These are phyloP conservation scores for Larimichthys polyactis DNA, from an alignment of 2,113 vertebrate genomes.

Conservation along the genomic window DNA sequence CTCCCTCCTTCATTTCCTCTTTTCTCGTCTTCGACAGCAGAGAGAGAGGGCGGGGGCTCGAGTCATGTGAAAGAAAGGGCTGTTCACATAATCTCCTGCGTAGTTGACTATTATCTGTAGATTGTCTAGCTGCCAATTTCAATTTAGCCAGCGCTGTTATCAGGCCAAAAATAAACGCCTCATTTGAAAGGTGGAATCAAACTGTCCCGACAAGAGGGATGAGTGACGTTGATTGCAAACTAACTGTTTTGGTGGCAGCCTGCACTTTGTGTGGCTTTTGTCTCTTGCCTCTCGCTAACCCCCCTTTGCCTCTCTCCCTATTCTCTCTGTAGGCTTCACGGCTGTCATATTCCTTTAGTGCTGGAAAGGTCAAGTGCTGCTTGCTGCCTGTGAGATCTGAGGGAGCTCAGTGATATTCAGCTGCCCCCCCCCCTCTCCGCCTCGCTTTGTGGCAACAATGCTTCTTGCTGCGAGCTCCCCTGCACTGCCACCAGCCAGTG, in stretches of 20 bases:
- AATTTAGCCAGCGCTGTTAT: constrained; percentile 86
- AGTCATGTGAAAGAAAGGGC: constrained; percentile 79
- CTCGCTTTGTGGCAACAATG: constrained; percentile 74
- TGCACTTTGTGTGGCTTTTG: constrained; percentile 87
- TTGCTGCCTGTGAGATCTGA: constrained; percentile 85
- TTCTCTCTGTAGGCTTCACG: constrained; percentile 82
- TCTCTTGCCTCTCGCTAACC: constrained; percentile 68
- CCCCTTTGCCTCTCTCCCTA: constrained; percentile 57
- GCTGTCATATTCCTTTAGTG: constrained; percentile 89
- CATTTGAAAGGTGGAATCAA: constrained; percentile 90
- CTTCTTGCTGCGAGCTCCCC: constrained; percentile 68
- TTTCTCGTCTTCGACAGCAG: constrained; percentile 76
- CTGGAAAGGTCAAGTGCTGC: constrained; percentile 86
- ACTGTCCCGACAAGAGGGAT: constrained; percentile 85
- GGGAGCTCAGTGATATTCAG: constrained; percentile 74
- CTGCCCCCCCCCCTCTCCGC: constrained; percentile 32
- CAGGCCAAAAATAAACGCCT: constrained; percentile 87
- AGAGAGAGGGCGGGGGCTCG: constrained; percentile 60
- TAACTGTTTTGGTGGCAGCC: constrained; percentile 86
- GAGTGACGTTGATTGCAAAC: constrained; percentile 89
- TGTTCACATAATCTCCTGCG: constrained; percentile 84
- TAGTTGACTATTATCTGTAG: constrained; percentile 82
- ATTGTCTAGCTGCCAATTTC: constrained; percentile 88
- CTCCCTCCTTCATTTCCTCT: constrained; percentile 77
- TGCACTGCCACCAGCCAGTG: constrained; percentile 63